These are phyloP conservation scores for Kryptolebias marmoratus DNA, from an alignment of 2,113 vertebrate genomes.

Conservation along the genomic window DNA sequence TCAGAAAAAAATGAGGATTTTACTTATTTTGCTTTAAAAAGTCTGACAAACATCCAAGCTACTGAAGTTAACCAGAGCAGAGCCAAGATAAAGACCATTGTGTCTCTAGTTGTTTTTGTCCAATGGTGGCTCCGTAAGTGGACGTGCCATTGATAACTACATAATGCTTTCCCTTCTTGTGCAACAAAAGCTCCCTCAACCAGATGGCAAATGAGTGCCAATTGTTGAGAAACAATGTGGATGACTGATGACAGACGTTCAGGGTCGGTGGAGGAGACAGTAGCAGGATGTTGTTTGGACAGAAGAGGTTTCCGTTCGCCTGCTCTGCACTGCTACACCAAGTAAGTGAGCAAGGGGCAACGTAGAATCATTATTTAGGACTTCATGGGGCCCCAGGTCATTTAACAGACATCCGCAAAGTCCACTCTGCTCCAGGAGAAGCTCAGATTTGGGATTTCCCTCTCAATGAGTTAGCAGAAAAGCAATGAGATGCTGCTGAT, in stretches of 20 bases:
- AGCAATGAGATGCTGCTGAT: conserved; percentile 63
- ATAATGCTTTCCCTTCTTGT: conserved; percentile 71
- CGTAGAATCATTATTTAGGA: conserved; percentile 64
- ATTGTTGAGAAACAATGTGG: conserved; percentile 82
- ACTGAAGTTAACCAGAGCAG: conserved; percentile 58
- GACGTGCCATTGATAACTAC: conserved; percentile 72
- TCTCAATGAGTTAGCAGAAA: conserved; percentile 59
- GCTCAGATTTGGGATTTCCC: conserved; percentile 52
- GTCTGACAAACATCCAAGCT: conserved; percentile 44
- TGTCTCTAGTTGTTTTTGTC: conserved; percentile 66
- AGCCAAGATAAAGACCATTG: conserved; percentile 66
- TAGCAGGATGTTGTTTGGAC: conserved; percentile 62
- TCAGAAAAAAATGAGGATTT: neutral
- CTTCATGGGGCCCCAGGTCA: conserved; percentile 38
- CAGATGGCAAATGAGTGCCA: conserved; percentile 84
- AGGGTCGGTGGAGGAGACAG: conserved; percentile 42
- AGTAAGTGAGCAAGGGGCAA: conserved; percentile 37
- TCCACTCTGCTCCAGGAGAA: conserved; percentile 50
- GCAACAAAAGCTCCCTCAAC: conserved; percentile 70
- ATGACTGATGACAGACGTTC: conserved; percentile 74
- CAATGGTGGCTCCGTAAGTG: conserved; percentile 69
- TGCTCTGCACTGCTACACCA: conserved; percentile 37
- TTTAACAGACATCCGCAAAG: conserved; percentile 64
- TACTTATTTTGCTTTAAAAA: conserved; percentile 12
- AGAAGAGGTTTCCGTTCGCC: conserved; percentile 61